A percentile compares a stretch with the other conserved stretches of the same genome.
Conservation (phyloP, 2,888 invertebrate species). For the Sesia apiformis region DNA sequence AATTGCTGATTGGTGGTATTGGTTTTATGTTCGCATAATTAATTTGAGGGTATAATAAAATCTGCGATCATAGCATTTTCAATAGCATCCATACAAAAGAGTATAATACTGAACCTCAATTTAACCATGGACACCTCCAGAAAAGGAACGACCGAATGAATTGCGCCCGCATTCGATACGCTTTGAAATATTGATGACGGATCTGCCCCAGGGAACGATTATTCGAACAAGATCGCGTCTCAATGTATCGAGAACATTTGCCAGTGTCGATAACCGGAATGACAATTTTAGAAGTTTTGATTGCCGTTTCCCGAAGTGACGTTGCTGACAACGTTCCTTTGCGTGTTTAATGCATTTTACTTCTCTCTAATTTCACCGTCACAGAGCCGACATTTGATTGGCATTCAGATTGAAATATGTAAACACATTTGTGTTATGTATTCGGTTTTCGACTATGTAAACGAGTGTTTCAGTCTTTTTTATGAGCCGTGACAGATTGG, state of each 20-base stretch:
- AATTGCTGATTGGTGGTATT: too few relatives aligned
- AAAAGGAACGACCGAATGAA: conserved; percentile 32
- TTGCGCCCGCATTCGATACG: conserved; percentile 35
- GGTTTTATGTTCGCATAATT: too few relatives aligned
- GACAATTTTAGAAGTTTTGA: conserved; percentile 45
- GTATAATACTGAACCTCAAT: conserved; percentile 29
- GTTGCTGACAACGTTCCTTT: neutral
- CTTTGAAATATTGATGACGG: conserved; percentile 54
- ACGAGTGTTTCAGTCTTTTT: conserved; percentile 15
- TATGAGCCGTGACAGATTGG: conserved; percentile 37
- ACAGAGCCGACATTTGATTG: neutral
- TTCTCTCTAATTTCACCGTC: neutral
- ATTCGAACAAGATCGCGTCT: conserved; percentile 29
- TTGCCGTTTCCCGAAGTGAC: conserved; percentile 21
- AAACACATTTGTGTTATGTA: neutral
- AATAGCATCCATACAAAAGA: neutral
- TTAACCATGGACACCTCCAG: conserved; percentile 22
- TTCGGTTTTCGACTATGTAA: neutral
- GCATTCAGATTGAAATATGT: neutral
- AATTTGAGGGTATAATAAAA: neutral
- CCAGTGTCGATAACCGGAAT: conserved; percentile 26
- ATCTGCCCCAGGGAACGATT: conserved; percentile 46
- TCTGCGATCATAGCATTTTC: neutral
- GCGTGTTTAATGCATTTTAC: neutral
- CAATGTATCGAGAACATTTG: conserved; percentile 32